A percentile compares a stretch with the other conserved stretches of the same genome.
These are phyloP conservation scores for Pipa parva DNA, from an alignment of 2,113 vertebrate genomes.

Conservation along the genomic window DNA sequence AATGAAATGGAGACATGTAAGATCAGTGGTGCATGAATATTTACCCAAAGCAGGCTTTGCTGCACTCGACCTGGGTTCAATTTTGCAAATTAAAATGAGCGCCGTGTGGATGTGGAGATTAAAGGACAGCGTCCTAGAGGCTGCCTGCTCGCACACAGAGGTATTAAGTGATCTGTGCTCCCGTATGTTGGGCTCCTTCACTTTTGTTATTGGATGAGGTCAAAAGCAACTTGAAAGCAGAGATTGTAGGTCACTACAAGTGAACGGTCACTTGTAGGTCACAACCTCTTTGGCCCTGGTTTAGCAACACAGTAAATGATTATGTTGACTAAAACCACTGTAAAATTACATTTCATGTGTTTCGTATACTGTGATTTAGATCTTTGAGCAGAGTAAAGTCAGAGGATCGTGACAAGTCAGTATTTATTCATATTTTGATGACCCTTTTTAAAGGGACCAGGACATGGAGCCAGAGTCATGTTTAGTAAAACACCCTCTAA, in stretches of 20 bases:
- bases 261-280: slow-evolving; percentile 51
- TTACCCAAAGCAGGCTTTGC: slow-evolving; percentile 72
- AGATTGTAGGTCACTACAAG: slow-evolving; percentile 48
- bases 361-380: too few species aligned
- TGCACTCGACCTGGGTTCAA: slow-evolving; percentile 73
- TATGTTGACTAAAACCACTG: too few species aligned
- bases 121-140: slow-evolving; percentile 61
- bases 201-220: slow-evolving; percentile 54
- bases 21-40: slow-evolving; percentile 76
- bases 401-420: too few species aligned
- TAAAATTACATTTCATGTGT: too few species aligned
- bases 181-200: slow-evolving; percentile 54
- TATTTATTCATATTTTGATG: too few species aligned
- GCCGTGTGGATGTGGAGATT: slow-evolving; percentile 73
- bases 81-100: slow-evolving; percentile 81
- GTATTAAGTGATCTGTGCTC: slow-evolving; percentile 60
- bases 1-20: slow-evolving; percentile 70
- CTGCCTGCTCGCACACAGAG: slow-evolving; percentile 58
- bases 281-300: slow-evolving; percentile 41
- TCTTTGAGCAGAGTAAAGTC: too few species aligned
- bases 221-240: slow-evolving; percentile 52
- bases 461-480: too few species aligned
- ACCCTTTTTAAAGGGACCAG: too few species aligned
- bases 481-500: too few species aligned
- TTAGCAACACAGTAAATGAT: not conserved